Evolutionary conservation across 2,113 vertebrate species (phyloP).

Genomic region (Sinocyclocheilus grahami): DNA sequence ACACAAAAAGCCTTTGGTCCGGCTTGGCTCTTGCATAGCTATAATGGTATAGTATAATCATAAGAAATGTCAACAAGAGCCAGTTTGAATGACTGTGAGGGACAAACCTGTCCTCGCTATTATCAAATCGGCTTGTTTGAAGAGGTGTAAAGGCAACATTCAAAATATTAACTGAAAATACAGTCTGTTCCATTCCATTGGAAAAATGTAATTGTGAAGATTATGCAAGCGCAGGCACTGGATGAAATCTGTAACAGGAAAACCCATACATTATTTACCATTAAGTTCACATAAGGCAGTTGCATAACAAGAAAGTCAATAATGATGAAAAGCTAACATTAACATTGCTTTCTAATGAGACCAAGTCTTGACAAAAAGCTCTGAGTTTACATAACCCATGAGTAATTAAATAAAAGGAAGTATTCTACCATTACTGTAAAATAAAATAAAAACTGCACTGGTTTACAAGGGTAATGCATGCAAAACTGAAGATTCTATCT

Average conservation of each 20-base stretch:
- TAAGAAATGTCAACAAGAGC: constrained; percentile 51
- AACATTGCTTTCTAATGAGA: background rate
- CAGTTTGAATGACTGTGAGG: constrained; percentile 52
- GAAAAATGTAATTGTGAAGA: constrained; percentile 5
- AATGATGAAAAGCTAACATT: background rate
- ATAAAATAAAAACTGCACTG: background rate
- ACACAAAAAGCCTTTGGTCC: constrained; percentile 70
- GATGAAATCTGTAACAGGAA: constrained; percentile 39
- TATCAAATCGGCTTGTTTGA: constrained; percentile 40
- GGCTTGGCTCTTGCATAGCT: constrained; percentile 66
- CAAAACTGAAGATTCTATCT: background rate
- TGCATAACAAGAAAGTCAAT: background rate
- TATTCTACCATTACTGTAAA: background rate
- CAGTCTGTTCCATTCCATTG: constrained; percentile 48
- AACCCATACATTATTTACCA: background rate
- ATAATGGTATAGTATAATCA: constrained; percentile 55
- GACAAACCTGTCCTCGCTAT: constrained; percentile 58
- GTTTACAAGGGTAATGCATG: background rate
- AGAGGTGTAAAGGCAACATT: constrained; percentile 48
- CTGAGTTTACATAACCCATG: background rate
- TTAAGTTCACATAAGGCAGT: constrained; percentile 8
- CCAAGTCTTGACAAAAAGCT: background rate
- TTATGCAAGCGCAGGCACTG: background rate
- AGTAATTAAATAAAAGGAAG: background rate
- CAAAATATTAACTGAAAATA: constrained; percentile 35